phyloP scores from a whole-genome alignment of 2,888 invertebrate genomes.

The Brachyptera risi region DNA sequence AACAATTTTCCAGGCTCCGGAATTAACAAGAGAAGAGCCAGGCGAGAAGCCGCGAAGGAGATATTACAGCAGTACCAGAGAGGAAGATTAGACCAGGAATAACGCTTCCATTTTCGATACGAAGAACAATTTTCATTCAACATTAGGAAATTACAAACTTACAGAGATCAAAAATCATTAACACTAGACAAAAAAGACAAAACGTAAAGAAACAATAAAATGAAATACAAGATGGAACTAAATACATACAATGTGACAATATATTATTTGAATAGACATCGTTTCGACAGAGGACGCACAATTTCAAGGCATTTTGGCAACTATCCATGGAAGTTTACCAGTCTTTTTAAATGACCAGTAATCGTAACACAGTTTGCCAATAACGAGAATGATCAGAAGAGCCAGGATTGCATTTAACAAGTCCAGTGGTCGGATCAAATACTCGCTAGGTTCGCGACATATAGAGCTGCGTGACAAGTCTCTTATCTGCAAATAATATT shows the following conservation, averaged over 20 bases:
- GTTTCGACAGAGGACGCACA: background rate
- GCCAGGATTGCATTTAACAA: conserved; percentile 67
- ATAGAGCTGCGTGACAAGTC: conserved; percentile 65
- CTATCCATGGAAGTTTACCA: conserved; percentile 79
- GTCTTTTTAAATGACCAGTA: conserved; percentile 76
- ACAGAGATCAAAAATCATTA: too few species aligned
- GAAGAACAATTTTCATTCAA: background rate
- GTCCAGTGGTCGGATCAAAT: conserved; percentile 64
- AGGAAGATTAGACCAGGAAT: background rate
- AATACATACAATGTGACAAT: too few species aligned
- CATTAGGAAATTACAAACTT: too few species aligned
- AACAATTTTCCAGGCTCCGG: too few species aligned
- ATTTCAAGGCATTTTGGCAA: conserved; percentile 66
- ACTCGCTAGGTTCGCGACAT: conserved; percentile 54
- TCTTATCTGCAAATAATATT: conserved; percentile 58
- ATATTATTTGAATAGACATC: too few species aligned
- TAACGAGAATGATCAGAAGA: conserved; percentile 62
- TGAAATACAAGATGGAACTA: too few species aligned
- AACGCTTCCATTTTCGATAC: background rate
- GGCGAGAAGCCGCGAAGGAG: background rate
- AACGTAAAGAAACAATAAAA: too few species aligned
- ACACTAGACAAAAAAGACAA: too few species aligned
- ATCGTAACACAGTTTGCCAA: conserved; percentile 73
- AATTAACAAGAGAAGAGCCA: background rate
- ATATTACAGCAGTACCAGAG: background rate